Conservation (phyloP, 2,113 vertebrate species). For the Etheostoma spectabile region DNA sequence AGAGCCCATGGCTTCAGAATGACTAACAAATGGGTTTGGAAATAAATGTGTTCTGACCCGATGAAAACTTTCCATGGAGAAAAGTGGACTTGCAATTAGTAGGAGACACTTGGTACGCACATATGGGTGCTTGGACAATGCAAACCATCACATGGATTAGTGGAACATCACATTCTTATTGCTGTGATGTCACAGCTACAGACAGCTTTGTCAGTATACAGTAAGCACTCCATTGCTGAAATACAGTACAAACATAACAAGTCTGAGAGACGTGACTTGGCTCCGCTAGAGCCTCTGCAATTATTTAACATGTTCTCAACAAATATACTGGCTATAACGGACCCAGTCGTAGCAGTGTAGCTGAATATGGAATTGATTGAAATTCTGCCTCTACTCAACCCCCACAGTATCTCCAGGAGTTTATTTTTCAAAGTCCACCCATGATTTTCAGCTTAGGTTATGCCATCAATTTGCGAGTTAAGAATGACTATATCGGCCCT, state of each 20-base stretch:
- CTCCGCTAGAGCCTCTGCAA: constrained; percentile 7
- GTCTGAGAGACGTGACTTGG: background rate
- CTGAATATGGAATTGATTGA: constrained; percentile 3
- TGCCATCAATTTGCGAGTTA: constrained; percentile 59
- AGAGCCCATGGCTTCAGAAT: constrained; percentile 25
- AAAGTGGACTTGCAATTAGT: constrained; percentile 26
- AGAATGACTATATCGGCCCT: constrained; percentile 43
- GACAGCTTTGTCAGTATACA: background rate
- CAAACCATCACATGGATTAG: background rate
- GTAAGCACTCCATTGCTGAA: background rate
- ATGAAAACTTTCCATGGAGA: constrained; percentile 28
- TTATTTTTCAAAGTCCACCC: constrained; percentile 33
- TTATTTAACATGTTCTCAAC: constrained; percentile 27
- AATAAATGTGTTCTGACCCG: constrained; percentile 47
- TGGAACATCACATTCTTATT: background rate
- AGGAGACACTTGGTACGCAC: background rate
- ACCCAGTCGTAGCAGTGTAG: background rate
- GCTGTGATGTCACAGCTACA: constrained; percentile 2
- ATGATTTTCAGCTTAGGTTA: constrained; percentile 35
- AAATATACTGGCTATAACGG: background rate
- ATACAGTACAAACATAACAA: background rate
- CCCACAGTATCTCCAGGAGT: constrained; percentile 8
- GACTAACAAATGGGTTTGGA: constrained; percentile 38
- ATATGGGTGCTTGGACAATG: background rate
- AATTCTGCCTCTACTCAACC: background rate